Percentiles rank a stretch among this genome's conserved stretches.
phyloP scores from a whole-genome alignment of 2,888 invertebrate genomes.

The Habroteleia sp. region DNA sequence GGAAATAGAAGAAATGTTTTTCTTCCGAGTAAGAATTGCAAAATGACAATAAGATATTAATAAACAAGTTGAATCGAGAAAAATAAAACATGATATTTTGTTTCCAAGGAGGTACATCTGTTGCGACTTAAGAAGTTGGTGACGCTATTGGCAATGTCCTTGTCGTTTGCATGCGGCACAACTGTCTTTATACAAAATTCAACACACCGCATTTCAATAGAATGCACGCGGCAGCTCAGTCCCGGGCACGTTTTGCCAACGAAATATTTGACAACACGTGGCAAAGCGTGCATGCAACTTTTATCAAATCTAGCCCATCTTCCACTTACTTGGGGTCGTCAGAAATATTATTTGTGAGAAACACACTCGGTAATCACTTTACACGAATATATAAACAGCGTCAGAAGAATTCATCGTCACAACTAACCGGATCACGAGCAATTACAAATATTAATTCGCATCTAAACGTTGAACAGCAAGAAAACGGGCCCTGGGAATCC shows the following conservation, averaged over 20 bases:
- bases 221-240: slow-evolving; percentile 19
- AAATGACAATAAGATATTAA: too few species aligned
- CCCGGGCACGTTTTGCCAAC: slow-evolving; percentile 34
- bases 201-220: slow-evolving; percentile 53
- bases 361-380: slow-evolving; percentile 20
- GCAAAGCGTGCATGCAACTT: slow-evolving; percentile 49
- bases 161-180: slow-evolving; percentile 38
- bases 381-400: slow-evolving; percentile 12
- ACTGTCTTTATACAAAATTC: slow-evolving; percentile 56
- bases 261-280: slow-evolving; percentile 37
- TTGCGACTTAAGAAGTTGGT: slow-evolving; percentile 43
- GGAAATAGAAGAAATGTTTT: too few species aligned
- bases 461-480: neutral
- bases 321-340: too few species aligned
- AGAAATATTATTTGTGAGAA: too few species aligned
- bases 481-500: slow-evolving; percentile 2
- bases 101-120: slow-evolving; percentile 16
- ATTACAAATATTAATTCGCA: slow-evolving; percentile 38
- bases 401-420: slow-evolving; percentile 21
- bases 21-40: too few species aligned
- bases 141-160: slow-evolving; percentile 25
- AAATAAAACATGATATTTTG: slow-evolving; percentile 22
- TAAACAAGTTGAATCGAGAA: too few species aligned
- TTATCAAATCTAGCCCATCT: slow-evolving; percentile 36
- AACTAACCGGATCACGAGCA: slow-evolving; percentile 9